Percentiles rank a stretch among this genome's conserved stretches.
These are phyloP conservation scores for Echeneis naucrates DNA, from an alignment of 2,797 vertebrate genomes.

Conservation along the genomic window DNA sequence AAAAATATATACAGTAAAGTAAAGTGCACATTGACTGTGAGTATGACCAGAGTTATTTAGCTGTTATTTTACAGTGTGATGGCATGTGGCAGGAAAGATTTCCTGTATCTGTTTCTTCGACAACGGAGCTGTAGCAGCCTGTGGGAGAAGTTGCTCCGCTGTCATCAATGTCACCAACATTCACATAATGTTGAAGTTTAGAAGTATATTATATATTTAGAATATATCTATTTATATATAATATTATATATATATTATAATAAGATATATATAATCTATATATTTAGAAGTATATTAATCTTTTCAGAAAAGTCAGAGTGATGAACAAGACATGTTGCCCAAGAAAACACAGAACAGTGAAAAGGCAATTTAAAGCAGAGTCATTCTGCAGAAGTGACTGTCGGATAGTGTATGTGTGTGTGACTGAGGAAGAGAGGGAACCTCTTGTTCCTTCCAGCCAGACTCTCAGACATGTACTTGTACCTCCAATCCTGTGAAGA, in stretches of 20 bases:
- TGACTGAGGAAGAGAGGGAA: neutral
- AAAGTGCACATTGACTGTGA: no score
- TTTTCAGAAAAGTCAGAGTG: constrained; percentile 3
- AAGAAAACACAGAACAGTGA: constrained; percentile 3
- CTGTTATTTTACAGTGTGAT: no score
- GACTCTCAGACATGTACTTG: neutral
- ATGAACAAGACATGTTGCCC: constrained; percentile 7
- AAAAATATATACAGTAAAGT: no score
- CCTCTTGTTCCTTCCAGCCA: constrained; percentile 12
- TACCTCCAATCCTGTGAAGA: neutral
- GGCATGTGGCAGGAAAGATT: no score
- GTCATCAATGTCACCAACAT: no score
- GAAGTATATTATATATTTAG: neutral
- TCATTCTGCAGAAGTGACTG: constrained; percentile 26
- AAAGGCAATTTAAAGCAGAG: constrained; percentile 39
- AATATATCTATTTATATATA: no score
- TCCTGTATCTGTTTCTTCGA: no score
- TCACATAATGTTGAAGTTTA: neutral
- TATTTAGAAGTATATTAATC: neutral
- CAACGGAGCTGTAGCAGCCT: no score
- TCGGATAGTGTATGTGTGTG: neutral
- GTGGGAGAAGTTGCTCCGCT: no score
- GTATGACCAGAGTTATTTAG: no score
- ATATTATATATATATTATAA: no score
- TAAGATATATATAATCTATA: no score